Conservation (phyloP, 2,113 vertebrate genomes). For the Capreolus pygargus region DNA sequence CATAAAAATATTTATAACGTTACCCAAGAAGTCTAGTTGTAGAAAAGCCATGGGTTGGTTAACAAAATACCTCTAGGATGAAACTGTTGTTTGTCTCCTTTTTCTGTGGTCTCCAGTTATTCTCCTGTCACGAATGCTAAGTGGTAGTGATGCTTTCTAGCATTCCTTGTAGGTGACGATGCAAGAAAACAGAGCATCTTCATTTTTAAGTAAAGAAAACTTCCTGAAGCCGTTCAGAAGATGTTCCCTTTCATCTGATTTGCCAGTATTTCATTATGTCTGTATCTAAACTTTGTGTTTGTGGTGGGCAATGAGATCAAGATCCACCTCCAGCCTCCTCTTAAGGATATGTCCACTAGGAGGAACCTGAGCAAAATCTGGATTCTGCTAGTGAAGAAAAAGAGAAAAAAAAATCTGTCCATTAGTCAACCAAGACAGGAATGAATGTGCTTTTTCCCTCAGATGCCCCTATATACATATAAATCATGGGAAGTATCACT, state of each 20-base stretch:
- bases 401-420: background rate
- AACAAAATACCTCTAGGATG: background rate
- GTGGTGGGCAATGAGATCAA: background rate
- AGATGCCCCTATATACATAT: background rate
- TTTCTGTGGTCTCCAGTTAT: background rate
- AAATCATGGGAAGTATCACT: background rate
- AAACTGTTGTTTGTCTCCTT: background rate
- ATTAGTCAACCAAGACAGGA: background rate
- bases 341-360: background rate
- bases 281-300: background rate
- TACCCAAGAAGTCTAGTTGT: background rate
- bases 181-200: background rate
- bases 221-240: background rate
- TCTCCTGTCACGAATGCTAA: background rate
- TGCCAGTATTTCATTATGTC: background rate
- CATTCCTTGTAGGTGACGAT: background rate
- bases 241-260: background rate
- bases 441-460: background rate
- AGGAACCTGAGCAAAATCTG: background rate
- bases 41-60: background rate
- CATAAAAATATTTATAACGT: background rate
- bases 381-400: background rate
- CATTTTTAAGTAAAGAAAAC: background rate
- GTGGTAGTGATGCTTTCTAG: background rate
- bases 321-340: background rate